A percentile compares a stretch with the other conserved stretches of the same genome.
These are phyloP conservation scores for Phortica okadai DNA, from an alignment of 2,888 invertebrate genomes.

Conservation along the genomic window DNA sequence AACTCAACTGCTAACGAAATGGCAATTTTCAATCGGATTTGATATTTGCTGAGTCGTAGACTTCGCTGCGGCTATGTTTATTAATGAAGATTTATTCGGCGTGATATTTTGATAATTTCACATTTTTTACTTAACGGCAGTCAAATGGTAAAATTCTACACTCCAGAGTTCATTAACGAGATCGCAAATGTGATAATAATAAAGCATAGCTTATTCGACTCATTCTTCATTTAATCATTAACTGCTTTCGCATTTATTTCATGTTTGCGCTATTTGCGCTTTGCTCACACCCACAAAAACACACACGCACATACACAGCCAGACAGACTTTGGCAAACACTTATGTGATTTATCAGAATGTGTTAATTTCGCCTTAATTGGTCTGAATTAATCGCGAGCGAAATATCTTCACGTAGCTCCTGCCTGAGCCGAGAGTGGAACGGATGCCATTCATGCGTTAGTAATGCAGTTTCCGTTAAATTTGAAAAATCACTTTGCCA, in stretches of 20 bases:
- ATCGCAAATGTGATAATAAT: constrained; percentile 36
- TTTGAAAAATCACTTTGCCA: constrained; percentile 30
- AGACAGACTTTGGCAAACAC: constrained; percentile 19
- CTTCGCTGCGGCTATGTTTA: too few relatives aligned
- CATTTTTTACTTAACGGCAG: constrained; percentile 41
- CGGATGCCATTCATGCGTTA: constrained; percentile 23
- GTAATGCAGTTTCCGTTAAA: constrained; percentile 13
- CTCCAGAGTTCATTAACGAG: constrained; percentile 50
- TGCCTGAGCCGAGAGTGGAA: background rate
- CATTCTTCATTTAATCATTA: constrained; percentile 9
- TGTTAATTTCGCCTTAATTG: constrained; percentile 43
- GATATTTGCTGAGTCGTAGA: constrained; percentile 48
- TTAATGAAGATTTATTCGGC: constrained; percentile 49
- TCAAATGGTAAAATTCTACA: constrained; percentile 55
- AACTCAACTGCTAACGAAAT: background rate
- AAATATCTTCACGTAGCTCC: background rate
- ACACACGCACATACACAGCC: background rate
- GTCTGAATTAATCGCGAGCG: constrained; percentile 40
- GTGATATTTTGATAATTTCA: constrained; percentile 52
- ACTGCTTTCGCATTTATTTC: constrained; percentile 13
- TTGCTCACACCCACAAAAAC: background rate
- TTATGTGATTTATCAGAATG: constrained; percentile 37
- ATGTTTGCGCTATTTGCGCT: background rate
- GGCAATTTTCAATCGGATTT: background rate
- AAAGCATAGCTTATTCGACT: constrained; percentile 19